Evolutionary conservation across 2,888 invertebrate species (phyloP), one percentile per base, ranked within the genome.

Genomic region (Drosophila meridionalis): DNA sequence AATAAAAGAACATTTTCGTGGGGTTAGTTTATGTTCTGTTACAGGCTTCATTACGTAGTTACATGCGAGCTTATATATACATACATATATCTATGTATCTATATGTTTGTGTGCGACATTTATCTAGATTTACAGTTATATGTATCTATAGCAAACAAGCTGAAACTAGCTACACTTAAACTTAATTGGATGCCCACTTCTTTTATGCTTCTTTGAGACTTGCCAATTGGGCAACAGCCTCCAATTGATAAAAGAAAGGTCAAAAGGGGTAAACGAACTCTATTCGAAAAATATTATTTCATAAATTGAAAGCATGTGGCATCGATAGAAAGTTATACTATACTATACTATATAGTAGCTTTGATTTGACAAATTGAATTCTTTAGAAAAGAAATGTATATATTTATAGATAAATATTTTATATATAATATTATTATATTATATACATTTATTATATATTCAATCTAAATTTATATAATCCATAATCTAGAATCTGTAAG

Each of bases 211-310:
- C 26, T 48, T 28, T n/a, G 3, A n/a, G 42, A n/a, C n/a, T 30
- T 48, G 34, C 26, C 78, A 73, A 78, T 73, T 78, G 74, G 48
- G 32, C 61, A 28, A n/a, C 53, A 38, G 48, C 55, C 36, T 36
- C 36, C 69, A 83, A 82, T 87, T 87, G 69, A 67, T 50, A 12
- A 34, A 55, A 50, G 59, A 53, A 47, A 64, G 87, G 85, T 82
- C 71, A 87, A 53, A 26, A n/a, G 61, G 81, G 69, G 45, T 79
- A 58, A 74, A 60, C 26, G 69, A 64, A 59, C 69, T 38, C 26
- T 58, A 40, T 36, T 32, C 26, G 12, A 53, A 67, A 30, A 36
- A 38, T 38, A 8, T 36, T 34, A 47, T n/a, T 20, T n/a, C 5
- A n/a, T 47, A 4, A 38, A 59, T 47, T 59, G 36, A 26, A 36